A percentile compares a stretch with the other conserved stretches of the same genome.
Evolutionary conservation across 2,113 vertebrate species (phyloP).

Genomic region (Nothobranchius kuhntae): DNA sequence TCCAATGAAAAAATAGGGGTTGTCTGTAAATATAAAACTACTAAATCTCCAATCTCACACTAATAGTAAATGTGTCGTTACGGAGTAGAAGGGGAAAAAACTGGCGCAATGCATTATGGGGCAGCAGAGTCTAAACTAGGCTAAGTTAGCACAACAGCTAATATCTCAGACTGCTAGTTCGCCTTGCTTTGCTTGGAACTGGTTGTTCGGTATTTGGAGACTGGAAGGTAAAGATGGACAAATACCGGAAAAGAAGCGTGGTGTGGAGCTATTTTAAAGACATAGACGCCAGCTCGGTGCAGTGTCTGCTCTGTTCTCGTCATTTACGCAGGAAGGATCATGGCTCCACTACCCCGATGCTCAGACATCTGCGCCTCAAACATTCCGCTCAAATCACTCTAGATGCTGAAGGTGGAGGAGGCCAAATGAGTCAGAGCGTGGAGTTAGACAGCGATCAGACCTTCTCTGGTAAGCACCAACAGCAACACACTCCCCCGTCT

Average conservation of each 20-base stretch:
- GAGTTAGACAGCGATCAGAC: constrained; percentile 8
- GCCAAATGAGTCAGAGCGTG: background rate
- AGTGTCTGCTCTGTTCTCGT: constrained; percentile 61
- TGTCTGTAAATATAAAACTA: no score
- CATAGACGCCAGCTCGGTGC: constrained; percentile 38
- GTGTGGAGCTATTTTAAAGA: constrained; percentile 66
- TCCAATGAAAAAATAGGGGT: no score
- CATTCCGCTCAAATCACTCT: constrained; percentile 41
- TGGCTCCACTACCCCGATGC: constrained; percentile 65
- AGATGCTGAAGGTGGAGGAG: background rate
- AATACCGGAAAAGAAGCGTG: constrained; percentile 56
- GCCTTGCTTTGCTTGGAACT: no score
- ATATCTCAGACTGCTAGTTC: background rate
- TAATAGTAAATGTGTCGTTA: background rate
- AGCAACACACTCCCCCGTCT: no score
- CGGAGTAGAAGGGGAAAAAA: background rate
- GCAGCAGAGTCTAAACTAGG: background rate
- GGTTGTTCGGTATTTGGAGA: background rate
- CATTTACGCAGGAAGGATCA: constrained; percentile 33
- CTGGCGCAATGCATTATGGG: background rate
- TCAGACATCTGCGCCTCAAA: constrained; percentile 64
- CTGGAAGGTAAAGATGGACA: constrained; percentile 8
- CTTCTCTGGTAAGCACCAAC: constrained; percentile 26
- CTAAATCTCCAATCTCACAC: no score
- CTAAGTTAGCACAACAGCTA: constrained; percentile 10